A percentile compares a stretch with the other conserved stretches of the same genome.
These are phyloP conservation scores for Julus scanicus DNA, from an alignment of 2,888 invertebrate genomes.

Conservation along the genomic window DNA sequence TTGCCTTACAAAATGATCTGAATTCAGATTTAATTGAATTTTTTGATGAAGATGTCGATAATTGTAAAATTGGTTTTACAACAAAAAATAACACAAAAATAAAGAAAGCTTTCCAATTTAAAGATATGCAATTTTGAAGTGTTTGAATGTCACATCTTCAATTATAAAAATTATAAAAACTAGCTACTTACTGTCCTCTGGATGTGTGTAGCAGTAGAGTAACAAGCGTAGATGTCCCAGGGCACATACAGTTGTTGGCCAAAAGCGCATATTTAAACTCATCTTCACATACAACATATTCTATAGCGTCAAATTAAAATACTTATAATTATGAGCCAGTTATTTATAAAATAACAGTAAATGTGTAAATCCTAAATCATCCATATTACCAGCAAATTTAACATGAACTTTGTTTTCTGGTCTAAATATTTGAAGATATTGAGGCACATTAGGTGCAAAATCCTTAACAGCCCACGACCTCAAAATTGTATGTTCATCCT, in stretches of 20 bases:
- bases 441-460: slow-evolving; percentile 94
- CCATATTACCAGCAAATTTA: slow-evolving; percentile 80
- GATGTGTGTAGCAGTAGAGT: slow-evolving; percentile 96
- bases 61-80: no score
- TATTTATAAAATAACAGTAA: not conserved
- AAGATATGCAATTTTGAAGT: no score
- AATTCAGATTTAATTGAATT: no score
- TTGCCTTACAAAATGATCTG: no score
- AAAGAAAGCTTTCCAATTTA: no score
- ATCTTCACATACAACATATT: slow-evolving; percentile 98
- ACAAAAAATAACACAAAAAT: no score
- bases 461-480: slow-evolving; percentile 99
- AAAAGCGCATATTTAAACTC: slow-evolving; percentile 98
- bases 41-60: no score
- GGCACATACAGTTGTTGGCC: slow-evolving; percentile 98
- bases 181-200: slow-evolving; percentile 89
- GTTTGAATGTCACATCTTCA: no score
- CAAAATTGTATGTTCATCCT: slow-evolving; percentile 81
- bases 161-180: no score
- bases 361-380: not conserved
- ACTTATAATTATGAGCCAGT: not conserved
- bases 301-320: slow-evolving; percentile 66
- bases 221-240: slow-evolving; percentile 95
- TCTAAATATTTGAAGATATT: slow-evolving; percentile 98
- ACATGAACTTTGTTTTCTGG: slow-evolving; percentile 99